phyloP scores from a whole-genome alignment of 1,140 invertebrate genomes.

The Tetragonula clypearis region DNA sequence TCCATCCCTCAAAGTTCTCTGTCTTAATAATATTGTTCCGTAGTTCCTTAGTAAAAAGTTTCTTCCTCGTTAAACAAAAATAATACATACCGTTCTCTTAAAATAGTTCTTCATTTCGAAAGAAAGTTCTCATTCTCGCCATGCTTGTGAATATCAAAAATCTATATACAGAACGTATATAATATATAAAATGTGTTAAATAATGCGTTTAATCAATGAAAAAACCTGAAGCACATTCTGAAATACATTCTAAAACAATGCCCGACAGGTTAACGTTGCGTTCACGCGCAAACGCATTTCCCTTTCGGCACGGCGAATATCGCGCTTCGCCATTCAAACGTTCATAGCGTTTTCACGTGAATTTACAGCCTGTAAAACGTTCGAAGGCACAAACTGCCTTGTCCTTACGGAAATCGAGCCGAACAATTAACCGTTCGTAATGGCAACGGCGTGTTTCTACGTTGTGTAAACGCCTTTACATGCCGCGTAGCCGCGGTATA shows the following conservation, averaged over 20 bases:
- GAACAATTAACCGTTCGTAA: not conserved
- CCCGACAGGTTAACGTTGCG: not conserved
- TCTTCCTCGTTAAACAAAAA: too few relatives aligned
- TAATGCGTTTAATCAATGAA: too few relatives aligned
- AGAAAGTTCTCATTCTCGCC: too few relatives aligned
- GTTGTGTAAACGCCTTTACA: slow-evolving; percentile 41
- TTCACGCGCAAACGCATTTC: not conserved
- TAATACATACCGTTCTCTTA: too few relatives aligned
- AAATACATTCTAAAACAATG: not conserved
- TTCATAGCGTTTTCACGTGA: not conserved
- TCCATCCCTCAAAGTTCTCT: too few relatives aligned
- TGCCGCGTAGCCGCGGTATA: slow-evolving; percentile 1
- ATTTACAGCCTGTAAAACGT: not conserved
- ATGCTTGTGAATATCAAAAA: too few relatives aligned
- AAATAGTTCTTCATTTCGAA: too few relatives aligned
- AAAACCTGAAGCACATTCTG: too few relatives aligned
- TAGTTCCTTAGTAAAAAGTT: too few relatives aligned
- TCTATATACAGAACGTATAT: too few relatives aligned
- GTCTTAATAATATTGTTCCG: too few relatives aligned
- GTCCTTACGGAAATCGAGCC: not conserved
- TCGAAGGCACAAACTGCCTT: not conserved
- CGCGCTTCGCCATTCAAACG: not conserved
- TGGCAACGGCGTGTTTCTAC: not conserved
- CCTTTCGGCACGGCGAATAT: not conserved
- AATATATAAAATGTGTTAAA: too few relatives aligned